phyloP scores from a whole-genome alignment of 2,888 invertebrate genomes.

The Megalurothrips usitatus region DNA sequence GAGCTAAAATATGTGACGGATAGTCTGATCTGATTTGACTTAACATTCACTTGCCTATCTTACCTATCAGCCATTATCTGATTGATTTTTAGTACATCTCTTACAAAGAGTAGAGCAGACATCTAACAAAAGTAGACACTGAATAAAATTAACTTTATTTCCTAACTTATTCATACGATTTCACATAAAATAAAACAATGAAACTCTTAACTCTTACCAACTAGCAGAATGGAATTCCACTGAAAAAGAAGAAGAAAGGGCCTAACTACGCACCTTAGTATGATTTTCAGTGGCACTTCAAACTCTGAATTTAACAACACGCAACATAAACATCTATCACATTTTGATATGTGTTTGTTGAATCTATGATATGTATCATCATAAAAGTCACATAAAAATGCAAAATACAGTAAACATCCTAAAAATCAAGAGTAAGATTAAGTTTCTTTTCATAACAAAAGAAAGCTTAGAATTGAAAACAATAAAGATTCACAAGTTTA shows the following conservation, averaged over 20 bases:
- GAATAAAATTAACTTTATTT: slow-evolving; percentile 8
- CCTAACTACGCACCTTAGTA: too few species aligned
- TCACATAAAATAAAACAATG: neutral
- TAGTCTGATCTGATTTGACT: too few species aligned
- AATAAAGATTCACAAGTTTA: neutral
- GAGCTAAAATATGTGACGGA: too few species aligned
- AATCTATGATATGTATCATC: neutral
- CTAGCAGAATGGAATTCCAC: too few species aligned
- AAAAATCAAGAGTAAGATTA: neutral
- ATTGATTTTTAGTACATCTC: neutral
- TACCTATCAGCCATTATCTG: neutral
- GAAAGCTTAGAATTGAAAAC: neutral
- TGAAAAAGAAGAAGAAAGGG: too few species aligned
- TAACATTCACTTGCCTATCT: too few species aligned
- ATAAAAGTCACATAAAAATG: slow-evolving; percentile 5
- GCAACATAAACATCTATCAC: neutral
- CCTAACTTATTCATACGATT: neutral
- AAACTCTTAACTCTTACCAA: neutral
- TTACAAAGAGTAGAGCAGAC: neutral
- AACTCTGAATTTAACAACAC: neutral
- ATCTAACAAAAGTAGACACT: slow-evolving; percentile 15
- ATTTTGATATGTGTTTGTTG: slow-evolving; percentile 10
- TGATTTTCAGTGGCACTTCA: neutral
- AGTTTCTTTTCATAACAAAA: neutral
- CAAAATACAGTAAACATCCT: neutral